Evolutionary conservation across 2,888 invertebrate species (phyloP).

Genomic region (Caenorhabditis sp.): DNA sequence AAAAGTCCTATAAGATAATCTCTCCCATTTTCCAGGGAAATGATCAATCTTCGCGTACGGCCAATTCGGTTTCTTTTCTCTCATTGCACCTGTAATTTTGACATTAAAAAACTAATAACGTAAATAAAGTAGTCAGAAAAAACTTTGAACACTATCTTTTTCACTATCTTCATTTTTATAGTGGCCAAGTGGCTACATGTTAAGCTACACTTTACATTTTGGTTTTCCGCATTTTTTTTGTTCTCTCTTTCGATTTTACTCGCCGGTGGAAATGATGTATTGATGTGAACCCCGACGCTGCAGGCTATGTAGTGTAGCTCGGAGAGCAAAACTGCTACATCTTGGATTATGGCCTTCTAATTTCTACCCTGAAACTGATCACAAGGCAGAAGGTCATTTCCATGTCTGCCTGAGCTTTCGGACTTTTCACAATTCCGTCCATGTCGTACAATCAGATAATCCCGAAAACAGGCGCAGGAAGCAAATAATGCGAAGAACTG

Average conservation of each 20-base stretch:
- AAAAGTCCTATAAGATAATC: constrained; percentile 44
- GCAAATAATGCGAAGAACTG: background rate
- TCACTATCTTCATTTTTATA: constrained; percentile 32
- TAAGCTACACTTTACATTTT: constrained; percentile 16
- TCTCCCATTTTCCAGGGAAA: constrained; percentile 38
- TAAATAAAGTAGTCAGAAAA: background rate
- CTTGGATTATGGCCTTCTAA: background rate
- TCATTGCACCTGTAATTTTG: background rate
- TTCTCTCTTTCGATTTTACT: background rate
- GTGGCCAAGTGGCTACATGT: constrained; percentile 21
- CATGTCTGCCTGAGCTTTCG: background rate
- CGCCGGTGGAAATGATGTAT: background rate
- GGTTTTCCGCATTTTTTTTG: background rate
- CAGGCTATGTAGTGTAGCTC: background rate
- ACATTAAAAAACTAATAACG: background rate
- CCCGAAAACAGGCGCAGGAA: background rate
- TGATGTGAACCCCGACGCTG: background rate
- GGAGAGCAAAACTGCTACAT: background rate
- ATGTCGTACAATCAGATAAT: constrained; percentile 7
- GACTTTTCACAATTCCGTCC: background rate
- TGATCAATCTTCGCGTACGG: constrained; percentile 32
- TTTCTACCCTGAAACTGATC: too few relatives aligned
- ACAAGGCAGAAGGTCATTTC: background rate
- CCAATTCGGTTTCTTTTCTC: constrained; percentile 25
- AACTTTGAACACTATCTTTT: constrained; percentile 9